Conservation (phyloP, 2,888 invertebrate species). For the Acholoe squamosa region DNA sequence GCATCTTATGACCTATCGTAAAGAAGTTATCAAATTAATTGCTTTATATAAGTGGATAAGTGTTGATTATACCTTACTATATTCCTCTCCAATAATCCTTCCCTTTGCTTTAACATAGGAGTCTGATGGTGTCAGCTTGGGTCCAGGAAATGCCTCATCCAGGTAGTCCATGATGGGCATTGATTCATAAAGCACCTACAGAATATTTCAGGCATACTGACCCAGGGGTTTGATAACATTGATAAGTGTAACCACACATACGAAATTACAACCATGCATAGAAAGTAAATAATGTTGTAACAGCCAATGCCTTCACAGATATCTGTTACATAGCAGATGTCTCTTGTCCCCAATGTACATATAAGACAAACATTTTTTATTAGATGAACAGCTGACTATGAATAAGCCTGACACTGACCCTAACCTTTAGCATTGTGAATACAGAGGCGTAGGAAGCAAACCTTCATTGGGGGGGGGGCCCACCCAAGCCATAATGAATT, state of each 20-base stretch:
- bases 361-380: neutral
- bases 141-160: slow-evolving; percentile 85
- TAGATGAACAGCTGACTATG: neutral
- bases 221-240: neutral
- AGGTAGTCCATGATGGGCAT: slow-evolving; percentile 85
- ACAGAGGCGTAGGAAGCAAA: too few relatives aligned
- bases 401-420: neutral
- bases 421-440: neutral
- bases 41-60: too few relatives aligned
- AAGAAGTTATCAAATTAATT: too few relatives aligned
- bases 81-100: slow-evolving; percentile 75
- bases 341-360: too few relatives aligned
- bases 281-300: neutral
- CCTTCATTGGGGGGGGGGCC: too few relatives aligned
- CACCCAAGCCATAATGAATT: neutral
- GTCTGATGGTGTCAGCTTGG: slow-evolving; percentile 84
- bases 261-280: neutral
- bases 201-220: neutral
- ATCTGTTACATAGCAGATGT: neutral
- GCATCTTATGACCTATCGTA: too few relatives aligned
- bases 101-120: slow-evolving; percentile 79
- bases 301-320: neutral
- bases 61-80: slow-evolving; percentile 76
- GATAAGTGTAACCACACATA: neutral
- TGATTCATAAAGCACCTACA: slow-evolving; percentile 85